Evolutionary conservation across 2,113 vertebrate genomes (phyloP).

Genomic region (Cromileptes altivelis): DNA sequence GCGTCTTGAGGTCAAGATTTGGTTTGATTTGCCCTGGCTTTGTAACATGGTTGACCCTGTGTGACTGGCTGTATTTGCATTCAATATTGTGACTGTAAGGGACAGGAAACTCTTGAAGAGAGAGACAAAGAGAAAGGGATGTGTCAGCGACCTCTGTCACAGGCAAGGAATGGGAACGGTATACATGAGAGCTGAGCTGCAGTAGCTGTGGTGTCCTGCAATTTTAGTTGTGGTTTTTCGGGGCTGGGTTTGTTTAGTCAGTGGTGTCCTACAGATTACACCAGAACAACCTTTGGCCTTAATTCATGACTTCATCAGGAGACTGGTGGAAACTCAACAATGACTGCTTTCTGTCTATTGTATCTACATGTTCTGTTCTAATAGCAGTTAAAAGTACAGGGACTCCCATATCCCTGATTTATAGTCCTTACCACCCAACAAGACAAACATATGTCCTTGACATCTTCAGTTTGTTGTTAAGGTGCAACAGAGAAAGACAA

Average conservation of each 20-base stretch:
- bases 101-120: background rate
- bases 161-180: background rate
- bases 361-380: background rate
- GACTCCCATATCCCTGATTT: background rate
- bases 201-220: background rate
- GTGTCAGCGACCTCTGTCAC: background rate
- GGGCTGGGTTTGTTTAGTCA: constrained; percentile 47
- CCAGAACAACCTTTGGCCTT: constrained; percentile 16
- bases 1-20: background rate
- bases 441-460: background rate
- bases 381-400: background rate
- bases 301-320: constrained; percentile 2
- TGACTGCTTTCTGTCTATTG: background rate
- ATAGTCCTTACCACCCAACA: background rate
- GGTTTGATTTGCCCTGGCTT: background rate
- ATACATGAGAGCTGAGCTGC: background rate
- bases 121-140: background rate
- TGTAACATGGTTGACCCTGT: background rate
- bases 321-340: constrained; percentile 1
- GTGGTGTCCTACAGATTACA: background rate
- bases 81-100: background rate
- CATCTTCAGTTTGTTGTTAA: background rate
- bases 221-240: constrained; percentile 41
- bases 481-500: background rate
- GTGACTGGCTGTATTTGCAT: background rate